These are phyloP conservation scores for Odontomachus brunneus DNA, from an alignment of 1,140 invertebrate genomes.

Conservation along the genomic window DNA sequence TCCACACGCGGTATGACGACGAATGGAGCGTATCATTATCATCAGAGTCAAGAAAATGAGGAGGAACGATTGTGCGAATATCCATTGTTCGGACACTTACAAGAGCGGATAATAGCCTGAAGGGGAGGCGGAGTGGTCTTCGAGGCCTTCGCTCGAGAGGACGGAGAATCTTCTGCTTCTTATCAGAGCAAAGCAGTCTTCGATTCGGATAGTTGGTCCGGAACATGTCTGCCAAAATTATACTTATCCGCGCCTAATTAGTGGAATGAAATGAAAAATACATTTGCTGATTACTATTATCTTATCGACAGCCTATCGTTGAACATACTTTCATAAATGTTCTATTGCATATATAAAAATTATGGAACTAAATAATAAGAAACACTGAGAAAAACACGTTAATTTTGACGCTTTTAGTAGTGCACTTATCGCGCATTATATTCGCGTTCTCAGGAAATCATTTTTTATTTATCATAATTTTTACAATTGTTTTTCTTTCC, in stretches of 20 bases:
- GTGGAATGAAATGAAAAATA: neutral
- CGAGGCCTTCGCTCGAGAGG: neutral
- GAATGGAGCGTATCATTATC: slow-evolving; percentile 3
- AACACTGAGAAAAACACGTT: neutral
- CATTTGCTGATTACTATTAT: neutral
- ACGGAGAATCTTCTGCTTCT: slow-evolving; percentile 9
- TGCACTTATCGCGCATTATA: neutral
- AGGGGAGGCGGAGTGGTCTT: neutral
- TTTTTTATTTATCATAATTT: too few species aligned
- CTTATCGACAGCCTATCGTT: slow-evolving; percentile 9
- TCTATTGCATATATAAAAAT: neutral
- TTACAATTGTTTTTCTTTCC: too few species aligned
- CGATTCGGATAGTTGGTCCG: neutral
- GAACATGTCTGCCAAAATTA: slow-evolving; percentile 2
- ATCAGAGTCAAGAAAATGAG: slow-evolving; percentile 38
- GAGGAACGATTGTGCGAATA: slow-evolving; percentile 15
- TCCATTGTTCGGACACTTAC: neutral
- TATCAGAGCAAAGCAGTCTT: slow-evolving; percentile 12
- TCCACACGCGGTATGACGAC: too few species aligned
- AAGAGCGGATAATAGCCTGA: slow-evolving; percentile 21
- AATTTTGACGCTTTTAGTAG: neutral
- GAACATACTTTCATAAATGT: slow-evolving; percentile 14
- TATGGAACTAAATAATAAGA: neutral
- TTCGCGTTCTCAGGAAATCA: slow-evolving; percentile 3
- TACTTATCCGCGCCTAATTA: neutral